These are phyloP conservation scores for Vicugna pacos DNA, from an alignment of 2,113 vertebrate genomes.

Conservation along the genomic window DNA sequence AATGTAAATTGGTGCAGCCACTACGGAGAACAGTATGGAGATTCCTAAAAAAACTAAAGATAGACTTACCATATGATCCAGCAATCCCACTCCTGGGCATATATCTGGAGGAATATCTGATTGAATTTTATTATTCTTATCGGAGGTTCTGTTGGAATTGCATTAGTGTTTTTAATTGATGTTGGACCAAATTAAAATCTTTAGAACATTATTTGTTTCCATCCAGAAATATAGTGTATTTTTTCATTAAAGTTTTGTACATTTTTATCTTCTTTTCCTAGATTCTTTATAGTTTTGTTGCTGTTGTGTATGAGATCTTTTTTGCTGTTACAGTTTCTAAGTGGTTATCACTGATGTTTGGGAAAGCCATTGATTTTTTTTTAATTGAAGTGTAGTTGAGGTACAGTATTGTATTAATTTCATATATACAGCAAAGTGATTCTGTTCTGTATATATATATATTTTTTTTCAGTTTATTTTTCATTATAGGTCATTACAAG, in stretches of 20 bases:
- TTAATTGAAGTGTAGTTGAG: background rate
- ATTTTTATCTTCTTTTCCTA: background rate
- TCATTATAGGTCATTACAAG: too few species aligned
- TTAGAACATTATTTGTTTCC: background rate
- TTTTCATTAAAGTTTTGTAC: background rate
- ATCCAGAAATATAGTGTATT: background rate
- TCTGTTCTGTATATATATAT: too few species aligned
- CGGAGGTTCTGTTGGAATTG: background rate
- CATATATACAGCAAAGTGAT: too few species aligned
- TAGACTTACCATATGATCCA: too few species aligned
- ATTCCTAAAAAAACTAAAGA: too few species aligned
- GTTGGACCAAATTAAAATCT: conserved; percentile 15
- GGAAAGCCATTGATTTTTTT: background rate
- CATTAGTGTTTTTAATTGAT: background rate
- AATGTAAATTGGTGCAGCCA: too few species aligned
- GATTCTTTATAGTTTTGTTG: background rate
- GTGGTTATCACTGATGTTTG: background rate
- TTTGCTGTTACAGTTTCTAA: background rate
- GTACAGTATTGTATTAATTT: background rate
- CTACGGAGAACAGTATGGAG: too few species aligned
- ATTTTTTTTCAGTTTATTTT: too few species aligned
- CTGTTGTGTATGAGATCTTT: background rate
- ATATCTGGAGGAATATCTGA: too few species aligned
- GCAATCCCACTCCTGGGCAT: too few species aligned
- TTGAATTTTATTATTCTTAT: background rate